Conservation (phyloP, 2,113 vertebrate genomes). For the Grantiella picta region DNA sequence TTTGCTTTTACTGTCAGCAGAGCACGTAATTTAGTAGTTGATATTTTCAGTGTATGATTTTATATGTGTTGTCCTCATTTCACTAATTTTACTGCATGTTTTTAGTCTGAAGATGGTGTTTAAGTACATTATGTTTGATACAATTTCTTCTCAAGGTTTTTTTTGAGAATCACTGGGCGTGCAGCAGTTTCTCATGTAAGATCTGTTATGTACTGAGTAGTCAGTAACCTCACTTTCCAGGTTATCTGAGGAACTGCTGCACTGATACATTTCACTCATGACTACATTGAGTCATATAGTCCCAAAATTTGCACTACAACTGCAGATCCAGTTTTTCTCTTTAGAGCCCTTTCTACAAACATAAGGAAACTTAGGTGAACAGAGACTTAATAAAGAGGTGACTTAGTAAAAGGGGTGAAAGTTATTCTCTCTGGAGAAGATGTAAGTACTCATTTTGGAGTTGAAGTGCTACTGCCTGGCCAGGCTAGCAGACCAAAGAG, state of each 20-base stretch:
- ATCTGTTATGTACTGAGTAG: background rate
- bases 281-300: background rate
- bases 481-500: background rate
- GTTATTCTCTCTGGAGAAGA: background rate
- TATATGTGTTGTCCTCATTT: background rate
- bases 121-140: background rate
- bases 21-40: background rate
- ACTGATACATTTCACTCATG: background rate
- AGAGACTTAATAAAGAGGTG: background rate
- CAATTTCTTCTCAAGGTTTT: background rate
- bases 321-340: background rate
- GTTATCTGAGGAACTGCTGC: background rate
- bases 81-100: background rate
- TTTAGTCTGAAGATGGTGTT: background rate
- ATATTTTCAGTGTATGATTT: background rate
- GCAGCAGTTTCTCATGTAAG: background rate
- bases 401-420: background rate
- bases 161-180: background rate
- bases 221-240: background rate
- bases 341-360: background rate
- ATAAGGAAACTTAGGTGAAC: background rate
- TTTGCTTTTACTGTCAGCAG: background rate
- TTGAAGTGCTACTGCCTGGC: background rate
- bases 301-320: background rate
- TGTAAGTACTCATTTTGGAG: background rate